Percentiles rank a stretch among this genome's conserved stretches.
phyloP scores from a whole-genome alignment of 2,797 vertebrate species.

The Ctenosaura bakeri region DNA sequence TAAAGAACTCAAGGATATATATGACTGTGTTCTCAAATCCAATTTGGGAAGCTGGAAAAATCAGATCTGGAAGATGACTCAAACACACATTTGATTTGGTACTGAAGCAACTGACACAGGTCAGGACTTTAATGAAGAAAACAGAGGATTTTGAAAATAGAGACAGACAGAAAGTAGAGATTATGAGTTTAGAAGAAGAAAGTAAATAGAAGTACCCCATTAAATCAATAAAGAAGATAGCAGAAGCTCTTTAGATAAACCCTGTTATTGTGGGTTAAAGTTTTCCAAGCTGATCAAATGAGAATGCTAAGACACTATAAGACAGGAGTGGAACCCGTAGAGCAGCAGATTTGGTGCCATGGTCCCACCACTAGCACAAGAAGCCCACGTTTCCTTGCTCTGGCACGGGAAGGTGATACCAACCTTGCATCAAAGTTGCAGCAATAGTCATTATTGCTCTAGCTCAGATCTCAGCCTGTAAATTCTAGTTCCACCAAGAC shows the following conservation, averaged over 20 bases:
- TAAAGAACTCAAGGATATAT: background rate
- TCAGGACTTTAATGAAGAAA: constrained; percentile 18
- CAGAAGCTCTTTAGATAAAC: background rate
- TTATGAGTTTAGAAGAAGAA: constrained; percentile 10
- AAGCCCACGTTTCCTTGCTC: background rate
- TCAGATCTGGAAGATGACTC: constrained; percentile 36
- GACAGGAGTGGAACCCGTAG: background rate
- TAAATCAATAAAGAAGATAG: constrained; percentile 1
- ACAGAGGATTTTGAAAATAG: constrained; percentile 1
- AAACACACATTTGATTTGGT: constrained; percentile 30
- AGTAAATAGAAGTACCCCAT: background rate
- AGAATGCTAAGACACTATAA: background rate
- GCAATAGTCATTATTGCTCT: background rate
- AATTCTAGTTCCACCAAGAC: background rate
- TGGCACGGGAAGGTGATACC: background rate
- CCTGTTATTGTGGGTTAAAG: background rate
- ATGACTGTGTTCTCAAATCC: constrained; percentile 28
- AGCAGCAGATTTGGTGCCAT: background rate
- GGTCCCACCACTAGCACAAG: background rate
- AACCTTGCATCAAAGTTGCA: background rate
- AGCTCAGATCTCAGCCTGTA: background rate
- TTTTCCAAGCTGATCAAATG: background rate
- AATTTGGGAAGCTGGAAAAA: constrained; percentile 39
- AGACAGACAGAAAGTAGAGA: background rate
- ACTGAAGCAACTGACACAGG: constrained; percentile 11